Percentiles rank a stretch among this genome's conserved stretches.
Conservation (phyloP, 2,797 vertebrate genomes). For the Arremon brunneinucha region DNA sequence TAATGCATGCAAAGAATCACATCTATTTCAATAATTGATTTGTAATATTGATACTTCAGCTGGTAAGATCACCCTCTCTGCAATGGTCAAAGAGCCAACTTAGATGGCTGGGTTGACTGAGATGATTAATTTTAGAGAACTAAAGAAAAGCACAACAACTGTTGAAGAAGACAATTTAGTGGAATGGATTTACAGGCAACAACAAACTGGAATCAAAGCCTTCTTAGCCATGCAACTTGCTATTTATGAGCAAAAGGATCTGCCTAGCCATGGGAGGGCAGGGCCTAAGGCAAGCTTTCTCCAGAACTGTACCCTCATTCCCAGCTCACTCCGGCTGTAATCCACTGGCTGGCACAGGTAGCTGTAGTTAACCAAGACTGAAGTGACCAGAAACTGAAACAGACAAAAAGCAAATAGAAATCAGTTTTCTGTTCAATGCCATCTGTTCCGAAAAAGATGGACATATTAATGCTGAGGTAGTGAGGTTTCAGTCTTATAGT, state of each 20-base stretch:
- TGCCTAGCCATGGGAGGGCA: background rate
- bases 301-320: conserved; percentile 61
- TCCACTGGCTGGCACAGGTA: conserved; percentile 77
- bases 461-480: background rate
- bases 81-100: background rate
- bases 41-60: background rate
- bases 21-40: background rate
- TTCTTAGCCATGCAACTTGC: background rate
- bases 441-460: background rate
- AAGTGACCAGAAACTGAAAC: conserved; percentile 75
- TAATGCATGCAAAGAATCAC: background rate
- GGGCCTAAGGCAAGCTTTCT: background rate
- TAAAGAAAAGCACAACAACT: background rate
- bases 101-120: background rate
- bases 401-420: background rate
- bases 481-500: background rate
- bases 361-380: conserved; percentile 75
- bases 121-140: background rate
- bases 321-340: conserved; percentile 67
- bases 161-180: background rate
- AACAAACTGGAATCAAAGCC: background rate
- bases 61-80: background rate
- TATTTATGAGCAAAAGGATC: background rate
- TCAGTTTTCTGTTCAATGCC: background rate
- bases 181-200: background rate